Percentiles rank a stretch among this genome's conserved stretches.
Conservation (phyloP, 1,140 invertebrate genomes). For the Helicoverpa zea region DNA sequence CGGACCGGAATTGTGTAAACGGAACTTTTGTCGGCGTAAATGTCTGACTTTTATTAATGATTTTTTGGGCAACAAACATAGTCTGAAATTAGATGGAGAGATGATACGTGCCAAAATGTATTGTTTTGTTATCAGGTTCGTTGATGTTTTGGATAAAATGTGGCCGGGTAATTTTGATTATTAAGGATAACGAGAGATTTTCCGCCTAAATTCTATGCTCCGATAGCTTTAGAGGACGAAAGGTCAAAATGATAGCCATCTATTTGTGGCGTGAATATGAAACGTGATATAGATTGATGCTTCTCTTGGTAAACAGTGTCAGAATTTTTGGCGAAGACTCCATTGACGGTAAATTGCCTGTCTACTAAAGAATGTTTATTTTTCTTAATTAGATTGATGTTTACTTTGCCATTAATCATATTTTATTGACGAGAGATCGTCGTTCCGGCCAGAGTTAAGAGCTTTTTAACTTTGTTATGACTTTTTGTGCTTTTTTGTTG, state of each 20-base stretch:
- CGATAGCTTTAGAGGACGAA: slow-evolving; percentile 22
- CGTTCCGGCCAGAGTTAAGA: background rate
- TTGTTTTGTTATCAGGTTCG: no score
- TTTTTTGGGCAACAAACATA: background rate
- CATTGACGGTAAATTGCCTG: slow-evolving; percentile 12
- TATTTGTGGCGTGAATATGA: slow-evolving; percentile 7
- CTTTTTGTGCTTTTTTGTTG: background rate
- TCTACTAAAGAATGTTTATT: slow-evolving; percentile 23
- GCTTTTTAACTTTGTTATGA: background rate
- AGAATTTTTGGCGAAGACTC: slow-evolving; percentile 26
- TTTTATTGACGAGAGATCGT: background rate
- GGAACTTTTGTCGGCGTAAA: slow-evolving; percentile 9
- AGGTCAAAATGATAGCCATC: slow-evolving; percentile 30
- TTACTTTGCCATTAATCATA: slow-evolving; percentile 28
- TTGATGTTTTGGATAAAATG: no score
- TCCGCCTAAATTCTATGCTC: background rate
- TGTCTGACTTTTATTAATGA: slow-evolving; percentile 12
- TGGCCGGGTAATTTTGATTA: no score
- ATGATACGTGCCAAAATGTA: no score
- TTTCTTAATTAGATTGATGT: slow-evolving; percentile 44
- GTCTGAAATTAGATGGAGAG: background rate
- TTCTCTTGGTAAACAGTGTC: slow-evolving; percentile 34
- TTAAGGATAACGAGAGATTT: background rate
- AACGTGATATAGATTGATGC: slow-evolving; percentile 45
- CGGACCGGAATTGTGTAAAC: slow-evolving; percentile 38